Conservation (phyloP, 1,140 invertebrate species). For the Drosophila mayri region DNA sequence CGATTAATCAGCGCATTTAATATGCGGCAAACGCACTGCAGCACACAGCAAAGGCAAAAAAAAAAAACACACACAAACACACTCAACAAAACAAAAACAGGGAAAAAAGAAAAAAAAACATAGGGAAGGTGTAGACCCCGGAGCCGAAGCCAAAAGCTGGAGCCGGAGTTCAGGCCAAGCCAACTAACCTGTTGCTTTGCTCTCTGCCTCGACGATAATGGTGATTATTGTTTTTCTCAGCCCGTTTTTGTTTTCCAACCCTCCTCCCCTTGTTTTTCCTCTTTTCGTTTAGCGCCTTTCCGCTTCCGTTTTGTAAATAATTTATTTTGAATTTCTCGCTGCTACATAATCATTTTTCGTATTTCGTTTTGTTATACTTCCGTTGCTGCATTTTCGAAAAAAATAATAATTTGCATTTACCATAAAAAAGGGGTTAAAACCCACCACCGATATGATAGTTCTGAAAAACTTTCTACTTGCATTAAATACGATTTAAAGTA, state of each 20-base stretch:
- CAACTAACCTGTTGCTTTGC: constrained; percentile 54
- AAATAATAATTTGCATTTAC: constrained; percentile 35
- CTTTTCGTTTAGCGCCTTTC: constrained; percentile 45
- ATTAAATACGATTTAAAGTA: background rate
- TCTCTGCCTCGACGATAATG: background rate
- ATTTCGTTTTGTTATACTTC: constrained; percentile 51
- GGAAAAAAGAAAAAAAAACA: background rate
- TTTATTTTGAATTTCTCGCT: constrained; percentile 42
- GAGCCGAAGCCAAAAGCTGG: constrained; percentile 15
- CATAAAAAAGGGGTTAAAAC: background rate
- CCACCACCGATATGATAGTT: background rate
- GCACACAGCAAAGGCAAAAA: constrained; percentile 15
- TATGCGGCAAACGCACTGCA: constrained; percentile 62
- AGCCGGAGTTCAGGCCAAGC: constrained; percentile 49
- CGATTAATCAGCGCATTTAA: constrained; percentile 75
- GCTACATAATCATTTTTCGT: constrained; percentile 32
- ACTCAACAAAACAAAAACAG: constrained; percentile 5
- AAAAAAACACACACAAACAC: background rate
- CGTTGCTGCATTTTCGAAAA: constrained; percentile 33
- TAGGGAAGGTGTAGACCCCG: constrained; percentile 16
- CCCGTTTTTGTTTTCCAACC: constrained; percentile 21
- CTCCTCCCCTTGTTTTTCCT: background rate
- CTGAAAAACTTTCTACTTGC: constrained; percentile 40
- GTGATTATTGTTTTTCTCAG: constrained; percentile 24
- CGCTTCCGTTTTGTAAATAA: constrained; percentile 58